A percentile compares a stretch with the other conserved stretches of the same genome.
These are phyloP conservation scores for Eremobia ochroleuca DNA, from an alignment of 2,888 invertebrate genomes.

Conservation along the genomic window DNA sequence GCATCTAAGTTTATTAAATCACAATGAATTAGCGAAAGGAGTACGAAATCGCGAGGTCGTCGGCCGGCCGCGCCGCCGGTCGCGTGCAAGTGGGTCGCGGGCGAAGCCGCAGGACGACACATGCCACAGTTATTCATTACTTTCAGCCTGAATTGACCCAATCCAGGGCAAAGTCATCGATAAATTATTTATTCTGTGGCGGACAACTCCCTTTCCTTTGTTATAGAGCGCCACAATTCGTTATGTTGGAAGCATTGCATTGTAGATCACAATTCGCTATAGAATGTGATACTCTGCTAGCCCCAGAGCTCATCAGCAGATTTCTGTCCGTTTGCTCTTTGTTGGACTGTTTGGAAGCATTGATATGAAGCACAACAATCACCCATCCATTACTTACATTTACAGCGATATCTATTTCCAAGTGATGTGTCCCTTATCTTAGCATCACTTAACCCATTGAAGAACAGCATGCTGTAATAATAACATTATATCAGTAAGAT, in stretches of 20 bases:
- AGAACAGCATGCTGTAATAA: constrained; percentile 9
- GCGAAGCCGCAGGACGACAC: constrained; percentile 21
- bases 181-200: constrained; percentile 19
- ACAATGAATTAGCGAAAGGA: constrained; percentile 63
- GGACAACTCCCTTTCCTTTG: constrained; percentile 2
- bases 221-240: background rate
- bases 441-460: constrained; percentile 20
- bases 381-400: background rate
- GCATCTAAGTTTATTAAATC: constrained; percentile 58
- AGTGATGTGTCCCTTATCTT: constrained; percentile 12
- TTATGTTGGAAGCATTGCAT: background rate
- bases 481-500: constrained; percentile 12
- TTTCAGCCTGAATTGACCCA: constrained; percentile 34
- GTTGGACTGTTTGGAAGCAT: background rate
- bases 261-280: background rate
- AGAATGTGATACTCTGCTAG: background rate
- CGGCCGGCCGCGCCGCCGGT: constrained; percentile 46
- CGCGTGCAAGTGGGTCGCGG: constrained; percentile 61
- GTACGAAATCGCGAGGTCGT: constrained; percentile 62
- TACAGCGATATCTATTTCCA: background rate
- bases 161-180: constrained; percentile 15
- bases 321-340: background rate
- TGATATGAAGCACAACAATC: background rate
- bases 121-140: constrained; percentile 26
- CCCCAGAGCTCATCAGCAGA: background rate